phyloP scores from a whole-genome alignment of 23 tunicate genomes.

The Trididemnum miniatum region DNA sequence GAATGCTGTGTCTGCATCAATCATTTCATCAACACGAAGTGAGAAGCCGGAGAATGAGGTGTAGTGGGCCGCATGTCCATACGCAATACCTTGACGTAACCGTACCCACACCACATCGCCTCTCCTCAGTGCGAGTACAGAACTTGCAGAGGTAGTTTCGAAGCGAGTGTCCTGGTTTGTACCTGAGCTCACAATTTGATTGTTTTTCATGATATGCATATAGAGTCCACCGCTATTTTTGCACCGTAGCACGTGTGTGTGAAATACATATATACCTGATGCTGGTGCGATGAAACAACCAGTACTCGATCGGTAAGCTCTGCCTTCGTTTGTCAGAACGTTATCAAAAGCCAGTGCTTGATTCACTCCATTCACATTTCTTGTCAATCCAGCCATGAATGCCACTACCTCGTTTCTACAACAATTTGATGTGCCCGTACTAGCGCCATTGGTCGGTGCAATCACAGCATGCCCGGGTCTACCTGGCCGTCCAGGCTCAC shows the following conservation, averaged over 20 bases:
- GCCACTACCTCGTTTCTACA: slow-evolving; percentile 66
- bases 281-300: slow-evolving; percentile 97
- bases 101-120: slow-evolving; percentile 98
- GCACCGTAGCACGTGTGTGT: slow-evolving; percentile 81
- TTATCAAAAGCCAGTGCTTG: slow-evolving; percentile 85
- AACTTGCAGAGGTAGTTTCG: slow-evolving; percentile 88
- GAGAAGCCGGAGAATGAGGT: slow-evolving; percentile 94
- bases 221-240: slow-evolving; percentile 74
- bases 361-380: slow-evolving; percentile 68
- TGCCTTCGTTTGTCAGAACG: slow-evolving; percentile 77
- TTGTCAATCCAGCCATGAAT: slow-evolving; percentile 91
- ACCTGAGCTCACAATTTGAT: slow-evolving; percentile 76
- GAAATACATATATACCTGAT: slow-evolving; percentile 84
- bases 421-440: slow-evolving; percentile 31
- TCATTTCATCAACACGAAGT: slow-evolving; percentile 56
- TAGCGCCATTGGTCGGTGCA: background rate
- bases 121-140: slow-evolving; percentile 62
- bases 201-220: slow-evolving; percentile 85
- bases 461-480: slow-evolving; percentile 31
- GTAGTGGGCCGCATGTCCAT: slow-evolving; percentile 87
- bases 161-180: slow-evolving; percentile 88
- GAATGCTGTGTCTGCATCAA: slow-evolving; percentile 28
- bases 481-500: slow-evolving; percentile 80
- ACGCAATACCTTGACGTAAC: slow-evolving; percentile 83
- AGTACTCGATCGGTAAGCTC: slow-evolving; percentile 67